These are phyloP conservation scores for Acanthosepion lycidas DNA, from an alignment of 2,888 invertebrate genomes.

Conservation along the genomic window DNA sequence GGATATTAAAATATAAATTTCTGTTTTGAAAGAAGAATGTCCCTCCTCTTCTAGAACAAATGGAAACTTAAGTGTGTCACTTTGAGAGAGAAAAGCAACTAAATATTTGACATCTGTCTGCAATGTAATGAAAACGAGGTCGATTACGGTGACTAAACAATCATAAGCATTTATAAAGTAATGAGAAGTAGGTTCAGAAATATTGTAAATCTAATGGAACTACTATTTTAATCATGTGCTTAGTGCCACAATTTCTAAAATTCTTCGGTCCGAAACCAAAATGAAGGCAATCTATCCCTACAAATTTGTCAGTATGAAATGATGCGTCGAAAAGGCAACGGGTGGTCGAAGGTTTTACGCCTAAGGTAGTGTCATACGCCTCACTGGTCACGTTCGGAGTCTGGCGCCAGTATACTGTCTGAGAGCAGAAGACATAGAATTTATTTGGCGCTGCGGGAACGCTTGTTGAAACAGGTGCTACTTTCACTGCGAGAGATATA, in stretches of 20 bases:
- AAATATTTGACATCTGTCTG: too few relatives aligned
- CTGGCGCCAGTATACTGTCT: background rate
- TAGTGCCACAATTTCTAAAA: background rate
- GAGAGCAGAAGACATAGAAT: background rate
- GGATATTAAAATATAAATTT: too few relatives aligned
- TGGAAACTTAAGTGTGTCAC: too few relatives aligned
- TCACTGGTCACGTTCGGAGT: too few relatives aligned
- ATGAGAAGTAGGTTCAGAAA: too few relatives aligned
- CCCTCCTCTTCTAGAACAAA: too few relatives aligned
- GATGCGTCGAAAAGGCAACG: background rate
- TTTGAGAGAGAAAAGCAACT: too few relatives aligned
- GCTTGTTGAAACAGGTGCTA: background rate
- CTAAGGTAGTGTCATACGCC: background rate
- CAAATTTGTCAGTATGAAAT: background rate
- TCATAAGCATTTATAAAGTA: too few relatives aligned
- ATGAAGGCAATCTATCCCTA: slow-evolving; percentile 1
- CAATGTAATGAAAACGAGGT: too few relatives aligned
- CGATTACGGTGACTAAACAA: too few relatives aligned
- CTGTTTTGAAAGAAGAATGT: too few relatives aligned
- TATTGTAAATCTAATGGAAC: too few relatives aligned
- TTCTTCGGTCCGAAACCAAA: background rate
- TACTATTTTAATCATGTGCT: background rate
- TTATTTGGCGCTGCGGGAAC: background rate
- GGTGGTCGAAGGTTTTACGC: background rate
- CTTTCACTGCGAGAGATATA: background rate